A percentile compares a stretch with the other conserved stretches of the same genome.
Conservation (phyloP, 1,140 invertebrate species). For the Rhizoglyphus robini region DNA sequence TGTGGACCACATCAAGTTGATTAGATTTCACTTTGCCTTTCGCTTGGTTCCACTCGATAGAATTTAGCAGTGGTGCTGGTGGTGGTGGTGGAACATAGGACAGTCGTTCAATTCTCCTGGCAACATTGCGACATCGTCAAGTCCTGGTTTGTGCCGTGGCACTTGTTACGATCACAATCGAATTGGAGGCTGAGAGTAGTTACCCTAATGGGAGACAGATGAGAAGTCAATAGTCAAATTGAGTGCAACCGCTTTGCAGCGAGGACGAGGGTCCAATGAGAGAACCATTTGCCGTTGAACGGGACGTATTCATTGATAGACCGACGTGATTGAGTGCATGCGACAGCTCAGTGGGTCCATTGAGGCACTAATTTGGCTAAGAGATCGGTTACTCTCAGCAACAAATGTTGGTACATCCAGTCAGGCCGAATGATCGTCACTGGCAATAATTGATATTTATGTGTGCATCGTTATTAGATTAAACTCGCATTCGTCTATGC, state of each 20-base stretch:
- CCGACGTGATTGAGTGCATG: not conserved
- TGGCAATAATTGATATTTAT: conserved; percentile 11
- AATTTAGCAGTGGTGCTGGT: not conserved
- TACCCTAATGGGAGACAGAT: not conserved
- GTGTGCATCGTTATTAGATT: conserved; percentile 8
- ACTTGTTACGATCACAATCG: not conserved
- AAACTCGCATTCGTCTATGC: not conserved
- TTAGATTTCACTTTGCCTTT: conserved; percentile 12
- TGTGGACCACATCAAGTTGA: conserved; percentile 6
- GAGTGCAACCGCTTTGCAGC: not conserved
- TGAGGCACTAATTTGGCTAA: not conserved
- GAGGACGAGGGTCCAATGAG: not conserved
- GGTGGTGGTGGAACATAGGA: no score
- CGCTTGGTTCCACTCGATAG: not conserved
- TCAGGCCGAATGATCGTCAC: not conserved
- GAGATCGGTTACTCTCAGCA: not conserved
- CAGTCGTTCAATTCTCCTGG: no score
- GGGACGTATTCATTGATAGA: not conserved
- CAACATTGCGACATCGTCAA: no score
- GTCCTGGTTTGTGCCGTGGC: no score
- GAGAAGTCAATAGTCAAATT: conserved; percentile 14
- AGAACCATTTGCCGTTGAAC: not conserved
- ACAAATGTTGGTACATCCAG: not conserved
- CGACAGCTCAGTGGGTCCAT: not conserved
- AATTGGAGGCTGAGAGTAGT: not conserved